These are phyloP conservation scores for Melieria omissa DNA, from an alignment of 2,888 invertebrate species.

Conservation along the genomic window DNA sequence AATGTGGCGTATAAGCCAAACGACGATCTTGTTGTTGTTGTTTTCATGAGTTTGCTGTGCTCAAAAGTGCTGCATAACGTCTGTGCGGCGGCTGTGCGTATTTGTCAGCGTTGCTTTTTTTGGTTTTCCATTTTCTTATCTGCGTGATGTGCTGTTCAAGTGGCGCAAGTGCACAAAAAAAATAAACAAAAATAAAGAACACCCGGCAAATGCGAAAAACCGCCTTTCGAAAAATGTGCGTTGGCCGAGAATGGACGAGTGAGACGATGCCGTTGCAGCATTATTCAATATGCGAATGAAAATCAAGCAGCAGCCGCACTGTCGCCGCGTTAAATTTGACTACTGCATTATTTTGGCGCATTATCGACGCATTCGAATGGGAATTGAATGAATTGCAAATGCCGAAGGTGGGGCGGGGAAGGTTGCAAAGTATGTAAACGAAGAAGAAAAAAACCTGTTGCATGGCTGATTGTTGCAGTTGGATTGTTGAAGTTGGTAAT, in stretches of 20 bases:
- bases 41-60: too few relatives aligned
- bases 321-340: conserved; percentile 18
- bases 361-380: conserved; percentile 15
- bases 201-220: too few relatives aligned
- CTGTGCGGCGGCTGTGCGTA: neutral
- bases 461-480: neutral
- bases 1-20: conserved; percentile 30
- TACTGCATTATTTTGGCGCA: conserved; percentile 23
- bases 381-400: too few relatives aligned
- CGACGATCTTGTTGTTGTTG: neutral
- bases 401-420: neutral
- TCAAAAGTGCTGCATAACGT: too few relatives aligned
- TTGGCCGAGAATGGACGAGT: too few relatives aligned
- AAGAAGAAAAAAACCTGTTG: conserved; percentile 21
- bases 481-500: too few relatives aligned
- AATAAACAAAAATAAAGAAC: too few relatives aligned
- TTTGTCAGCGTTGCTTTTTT: neutral
- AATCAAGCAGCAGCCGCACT: neutral
- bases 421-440: neutral
- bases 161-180: too few relatives aligned
- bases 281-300: conserved; percentile 9
- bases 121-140: neutral
- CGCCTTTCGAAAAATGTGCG: too few relatives aligned
- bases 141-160: too few relatives aligned
- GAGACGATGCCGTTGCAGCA: too few relatives aligned